Percentiles rank a stretch among this genome's conserved stretches.
Evolutionary conservation across 2,797 vertebrate species (phyloP).

Genomic region (Phalloptychus januarius): DNA sequence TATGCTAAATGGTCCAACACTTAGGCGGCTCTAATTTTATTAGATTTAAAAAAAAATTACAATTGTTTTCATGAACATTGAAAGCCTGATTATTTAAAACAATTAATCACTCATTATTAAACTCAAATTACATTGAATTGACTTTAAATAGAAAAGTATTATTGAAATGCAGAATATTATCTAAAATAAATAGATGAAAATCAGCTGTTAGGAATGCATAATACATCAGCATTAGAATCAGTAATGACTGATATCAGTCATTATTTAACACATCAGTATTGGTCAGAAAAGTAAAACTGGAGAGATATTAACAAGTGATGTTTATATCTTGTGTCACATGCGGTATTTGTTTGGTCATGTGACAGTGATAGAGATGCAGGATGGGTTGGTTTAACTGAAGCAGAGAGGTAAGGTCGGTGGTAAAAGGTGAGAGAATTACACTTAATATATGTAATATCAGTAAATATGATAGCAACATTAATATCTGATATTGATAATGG

Average conservation of each 20-base stretch:
- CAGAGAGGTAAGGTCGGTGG: too few species aligned
- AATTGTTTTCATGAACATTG: neutral
- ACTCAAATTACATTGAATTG: neutral
- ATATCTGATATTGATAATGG: neutral
- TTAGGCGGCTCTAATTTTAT: neutral
- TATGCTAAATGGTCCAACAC: neutral
- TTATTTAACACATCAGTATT: too few species aligned
- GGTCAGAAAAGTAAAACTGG: too few species aligned
- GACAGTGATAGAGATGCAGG: neutral
- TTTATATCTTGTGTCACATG: neutral
- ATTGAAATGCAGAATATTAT: neutral
- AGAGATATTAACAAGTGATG: too few species aligned
- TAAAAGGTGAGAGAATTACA: neutral
- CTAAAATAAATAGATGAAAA: neutral
- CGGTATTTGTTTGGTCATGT: neutral
- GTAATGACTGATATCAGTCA: neutral
- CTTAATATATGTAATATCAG: neutral
- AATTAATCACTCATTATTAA: neutral
- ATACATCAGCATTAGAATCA: neutral
- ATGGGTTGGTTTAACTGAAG: too few species aligned
- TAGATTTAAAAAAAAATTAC: neutral
- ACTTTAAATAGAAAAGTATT: neutral
- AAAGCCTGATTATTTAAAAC: neutral
- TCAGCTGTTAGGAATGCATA: neutral
- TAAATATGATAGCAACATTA: neutral